Base-by-base conservation (phyloP, 2,113 vertebrate genomes). In the Plecturocebus donacophilus region DNA sequence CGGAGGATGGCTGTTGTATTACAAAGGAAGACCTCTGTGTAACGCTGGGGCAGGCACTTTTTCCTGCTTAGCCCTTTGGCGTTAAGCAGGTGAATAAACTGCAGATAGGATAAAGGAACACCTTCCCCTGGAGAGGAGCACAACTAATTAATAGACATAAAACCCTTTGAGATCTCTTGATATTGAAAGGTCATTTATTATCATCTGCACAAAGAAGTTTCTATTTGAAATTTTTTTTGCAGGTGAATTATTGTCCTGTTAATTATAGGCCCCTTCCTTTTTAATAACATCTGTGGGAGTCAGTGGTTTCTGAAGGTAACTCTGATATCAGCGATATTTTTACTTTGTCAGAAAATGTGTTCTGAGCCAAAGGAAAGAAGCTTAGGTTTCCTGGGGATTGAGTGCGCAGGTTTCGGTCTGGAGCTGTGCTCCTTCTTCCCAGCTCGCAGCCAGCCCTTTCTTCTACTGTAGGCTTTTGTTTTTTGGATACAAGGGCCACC, bases 81-180 rank as follows among this genome's bases (percentile, higher is more conserved):
- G 17, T 86, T 82, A 76, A 80, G 38, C 54, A 80, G 30, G 77
- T 84, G 79, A 61, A 58, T 70, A 76, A 96, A 84, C 20, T 71
- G 58, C 85, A 96, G 66, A 68, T 61, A 52, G 56, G 30, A 47
- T 73, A 97, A 95, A 96, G 93, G 66, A 96, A n/a, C 81, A 87
- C 76, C 70, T 87, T 92, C 16, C 86, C 54, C 76, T 54, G 58
- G 68, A 95, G 83, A 95, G 38, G 47, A 97, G 40, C 75, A 30
- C 77, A 21, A 17, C 49, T 97, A 96, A 97, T 97, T 97, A 98
- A 93, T 92, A 92, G 97, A 92, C 75, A 76, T 79, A 95, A 94
- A 94, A 35, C 35, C 64, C 80, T 89, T 87, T 97, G 95, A 97
- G 97, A 98, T 98, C 87, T 95, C 91, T 70, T 87, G 93, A 97